Percentiles rank a stretch among this genome's conserved stretches.
Conservation (phyloP, 2,797 vertebrate genomes). For the Leptoclinus maculatus region DNA sequence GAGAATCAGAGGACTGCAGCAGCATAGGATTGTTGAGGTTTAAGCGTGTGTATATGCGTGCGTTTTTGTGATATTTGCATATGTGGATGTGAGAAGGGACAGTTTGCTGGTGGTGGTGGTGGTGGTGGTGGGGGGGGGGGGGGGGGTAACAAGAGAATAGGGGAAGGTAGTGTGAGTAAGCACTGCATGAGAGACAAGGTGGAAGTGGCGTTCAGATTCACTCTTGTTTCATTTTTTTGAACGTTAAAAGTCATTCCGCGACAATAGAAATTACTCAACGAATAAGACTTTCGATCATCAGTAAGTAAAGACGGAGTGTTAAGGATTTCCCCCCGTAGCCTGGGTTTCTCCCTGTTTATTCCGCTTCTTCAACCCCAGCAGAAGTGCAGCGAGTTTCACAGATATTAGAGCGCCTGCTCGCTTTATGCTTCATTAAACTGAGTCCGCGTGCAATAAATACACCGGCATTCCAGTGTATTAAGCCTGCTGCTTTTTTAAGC, state of each 20-base stretch:
- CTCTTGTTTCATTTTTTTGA: slow-evolving; percentile 12
- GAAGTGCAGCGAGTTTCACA: slow-evolving; percentile 18
- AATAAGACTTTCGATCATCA: slow-evolving; percentile 39
- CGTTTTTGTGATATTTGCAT: slow-evolving; percentile 12
- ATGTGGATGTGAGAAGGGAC: slow-evolving; percentile 56
- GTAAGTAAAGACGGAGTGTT: slow-evolving; percentile 25
- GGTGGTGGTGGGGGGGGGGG: slow-evolving; percentile 8
- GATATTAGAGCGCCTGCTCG: slow-evolving; percentile 4
- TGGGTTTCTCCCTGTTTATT: slow-evolving; percentile 13
- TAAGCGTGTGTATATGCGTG: slow-evolving; percentile 30
- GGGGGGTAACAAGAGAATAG: slow-evolving; percentile 61
- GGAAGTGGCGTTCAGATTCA: slow-evolving; percentile 13
- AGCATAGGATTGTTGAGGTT: slow-evolving; percentile 62
- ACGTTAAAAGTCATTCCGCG: slow-evolving; percentile 24
- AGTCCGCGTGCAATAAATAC: background rate
- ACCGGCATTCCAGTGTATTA: background rate
- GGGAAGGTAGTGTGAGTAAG: slow-evolving; percentile 45
- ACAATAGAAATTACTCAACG: slow-evolving; percentile 22
- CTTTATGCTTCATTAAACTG: slow-evolving; percentile 33
- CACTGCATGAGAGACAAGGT: background rate
- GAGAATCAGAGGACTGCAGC: slow-evolving; percentile 60
- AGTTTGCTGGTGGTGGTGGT: slow-evolving; percentile 2
- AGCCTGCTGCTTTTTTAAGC: background rate
- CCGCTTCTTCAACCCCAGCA: slow-evolving; percentile 1
- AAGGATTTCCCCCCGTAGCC: background rate